A percentile compares a stretch with the other conserved stretches of the same genome.
Conservation (phyloP, 2,797 vertebrate species). For the Pseudochirops corinnae region DNA sequence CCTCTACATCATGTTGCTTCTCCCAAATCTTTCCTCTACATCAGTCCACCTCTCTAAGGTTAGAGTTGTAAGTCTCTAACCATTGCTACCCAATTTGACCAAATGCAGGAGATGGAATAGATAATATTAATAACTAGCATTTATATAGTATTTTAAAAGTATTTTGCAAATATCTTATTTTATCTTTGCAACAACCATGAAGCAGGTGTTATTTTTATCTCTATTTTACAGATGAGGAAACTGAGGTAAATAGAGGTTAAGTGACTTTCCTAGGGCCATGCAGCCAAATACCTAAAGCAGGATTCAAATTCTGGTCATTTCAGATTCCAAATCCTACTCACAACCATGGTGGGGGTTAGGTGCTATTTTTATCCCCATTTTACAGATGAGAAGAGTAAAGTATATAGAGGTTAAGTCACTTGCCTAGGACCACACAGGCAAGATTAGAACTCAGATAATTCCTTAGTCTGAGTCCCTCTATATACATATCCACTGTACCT, state of each 20-base stretch:
- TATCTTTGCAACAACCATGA: neutral
- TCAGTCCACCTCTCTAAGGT: neutral
- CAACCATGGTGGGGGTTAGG: neutral
- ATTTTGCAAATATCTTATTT: neutral
- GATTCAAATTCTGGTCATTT: neutral
- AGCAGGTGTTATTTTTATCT: neutral
- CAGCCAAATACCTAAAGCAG: neutral
- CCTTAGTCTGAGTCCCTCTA: neutral
- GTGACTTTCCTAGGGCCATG: neutral
- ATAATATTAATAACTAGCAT: neutral
- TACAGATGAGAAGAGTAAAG: neutral
- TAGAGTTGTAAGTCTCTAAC: neutral
- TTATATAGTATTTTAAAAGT: neutral
- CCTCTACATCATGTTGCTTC: neutral
- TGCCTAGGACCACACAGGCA: neutral
- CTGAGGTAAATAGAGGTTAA: neutral
- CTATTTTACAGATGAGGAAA: neutral
- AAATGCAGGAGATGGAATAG: neutral
- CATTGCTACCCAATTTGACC: neutral
- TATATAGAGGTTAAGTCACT: neutral
- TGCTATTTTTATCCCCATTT: neutral
- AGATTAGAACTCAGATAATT: neutral
- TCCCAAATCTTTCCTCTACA: neutral
- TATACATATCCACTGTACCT: neutral
- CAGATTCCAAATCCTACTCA: neutral